Evolutionary conservation across 2,797 vertebrate genomes (phyloP), one percentile per base, ranked within the genome.

Genomic region (Decapterus maruadsi): DNA sequence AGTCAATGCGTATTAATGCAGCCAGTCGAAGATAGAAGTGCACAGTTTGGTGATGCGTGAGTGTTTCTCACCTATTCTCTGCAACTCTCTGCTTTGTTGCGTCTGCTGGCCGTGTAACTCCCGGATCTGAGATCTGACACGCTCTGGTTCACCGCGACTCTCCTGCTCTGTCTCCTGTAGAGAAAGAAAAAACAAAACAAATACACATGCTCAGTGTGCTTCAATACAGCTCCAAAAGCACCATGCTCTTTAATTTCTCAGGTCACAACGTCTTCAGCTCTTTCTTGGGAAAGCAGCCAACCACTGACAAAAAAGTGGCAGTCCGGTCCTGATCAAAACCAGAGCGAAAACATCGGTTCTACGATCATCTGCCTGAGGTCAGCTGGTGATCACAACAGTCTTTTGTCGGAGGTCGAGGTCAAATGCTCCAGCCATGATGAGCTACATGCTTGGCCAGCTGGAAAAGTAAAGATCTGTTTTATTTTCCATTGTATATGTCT

Each of bases 151-250:
- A 70, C 90, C 84, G 16, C 51, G 55, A 14, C 87, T 83, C 6
- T 93, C 94, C 68, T 0, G 90, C 58, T 95, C 89, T 0, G 50
- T 68, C 26, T 87, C 93, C 97, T 97, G 87, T 62, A 22, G 3
- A 54, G 63, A 50, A 8, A 61, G 57, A 20, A 43, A 7, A 36
- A 58, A 50, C 20, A 62, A 20, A 6, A 29, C 59, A 26, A 6
- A 51, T 40, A 85, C n/a, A 80, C 42, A 42, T 10, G 51, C 26
- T 74, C 13, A 71, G 26, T 50, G 56, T 8, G 50, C 72, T 70
- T 82, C 45, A 46, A 20, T 60, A 38, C 77, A 72, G 34, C 62
- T 55, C 42, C 46, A 72, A 67, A 66, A 13, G 16, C 45, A 75
- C 54, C 17, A 13, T 20, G 43, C 22, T n/a, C n/a, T 74, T 75